Base-by-base conservation (phyloP, 2,888 invertebrate genomes). In the Odiellus spinosus region DNA sequence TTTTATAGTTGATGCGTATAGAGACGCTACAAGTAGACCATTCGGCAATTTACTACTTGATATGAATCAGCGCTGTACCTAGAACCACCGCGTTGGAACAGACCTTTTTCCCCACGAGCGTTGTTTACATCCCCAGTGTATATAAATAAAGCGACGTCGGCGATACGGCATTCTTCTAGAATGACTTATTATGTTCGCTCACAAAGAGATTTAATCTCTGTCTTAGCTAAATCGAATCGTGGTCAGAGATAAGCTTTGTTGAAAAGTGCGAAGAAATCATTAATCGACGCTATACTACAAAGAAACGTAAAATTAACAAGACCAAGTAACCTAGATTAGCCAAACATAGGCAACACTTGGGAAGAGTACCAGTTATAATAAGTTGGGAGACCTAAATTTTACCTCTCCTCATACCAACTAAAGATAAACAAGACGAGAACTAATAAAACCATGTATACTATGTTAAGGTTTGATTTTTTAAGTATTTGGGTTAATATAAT, bases 41-140 rank as follows among this genome's bases (percentile, higher is more conserved):
- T 46, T 20, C n/a, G 40, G 20, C 40, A 44, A 49, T 32, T 21
- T 49, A 10, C 32, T 49, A 17, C n/a, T 49, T 8, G 49, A 48
- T 34, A 19, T 42, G 12, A 39, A 39, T 20, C 42, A 38, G 2
- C n/a, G 33, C 5, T 46, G 44, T 6, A 19, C 38, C 20, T 43
- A 49, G 11, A 20, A 36, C 4, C 4, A 44, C n/a, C 43, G 46
- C 4, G n/a, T 46, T 40, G 19, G 40, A n/a, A 44, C 41, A 3
- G 42, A 33, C 2, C 18, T 44, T 18, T 46, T 44, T 11, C 46
- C 44, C 1, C 36, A 33, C 2, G 36, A 46, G 26, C 15, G 26
- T 32, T 3, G 33, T 32, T 3, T 42, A 26, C 17, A 15, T 32
- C 33, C 42, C 17, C 14, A 40, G 26, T 14, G 26, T 20, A 19